Conservation (phyloP, 2,888 invertebrate species). For the Cryptocephalus moraei region DNA sequence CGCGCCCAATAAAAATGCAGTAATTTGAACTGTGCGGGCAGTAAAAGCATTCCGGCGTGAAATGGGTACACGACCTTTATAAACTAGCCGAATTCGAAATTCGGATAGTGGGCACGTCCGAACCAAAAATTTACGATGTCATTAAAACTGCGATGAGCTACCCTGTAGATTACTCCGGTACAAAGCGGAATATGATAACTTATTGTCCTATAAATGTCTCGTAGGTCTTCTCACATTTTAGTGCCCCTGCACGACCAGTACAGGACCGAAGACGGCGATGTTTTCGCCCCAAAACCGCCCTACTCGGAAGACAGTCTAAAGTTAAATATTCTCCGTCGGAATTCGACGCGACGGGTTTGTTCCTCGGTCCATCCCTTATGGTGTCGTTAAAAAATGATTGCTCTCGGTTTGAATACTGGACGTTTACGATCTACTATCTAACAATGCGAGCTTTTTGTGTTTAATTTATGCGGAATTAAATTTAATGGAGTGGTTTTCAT, state of each 20-base stretch:
- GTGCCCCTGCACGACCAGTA: slow-evolving; percentile 6
- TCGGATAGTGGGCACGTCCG: slow-evolving; percentile 6
- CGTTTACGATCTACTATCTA: neutral
- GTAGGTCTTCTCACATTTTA: slow-evolving; percentile 26
- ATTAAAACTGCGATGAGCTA: slow-evolving; percentile 31
- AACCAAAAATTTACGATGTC: slow-evolving; percentile 29
- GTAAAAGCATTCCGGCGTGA: no score
- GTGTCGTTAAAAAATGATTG: slow-evolving; percentile 2
- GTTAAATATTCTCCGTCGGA: no score
- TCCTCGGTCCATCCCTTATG: neutral
- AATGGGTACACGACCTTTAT: no score
- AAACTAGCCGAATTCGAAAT: no score
- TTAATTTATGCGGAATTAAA: neutral
- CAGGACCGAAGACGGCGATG: neutral
- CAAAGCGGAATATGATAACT: slow-evolving; percentile 32
- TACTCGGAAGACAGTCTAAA: no score
- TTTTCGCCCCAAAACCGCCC: no score
- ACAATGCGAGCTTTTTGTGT: neutral
- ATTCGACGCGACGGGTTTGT: neutral
- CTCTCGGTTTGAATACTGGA: neutral
- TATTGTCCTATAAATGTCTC: slow-evolving; percentile 32
- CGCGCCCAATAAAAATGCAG: no score
- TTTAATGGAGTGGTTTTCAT: neutral
- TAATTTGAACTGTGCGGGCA: no score
- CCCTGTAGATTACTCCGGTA: slow-evolving; percentile 27